Evolutionary conservation across 2,797 vertebrate species (phyloP).

Genomic region (Hypotaenidia okinawae): DNA sequence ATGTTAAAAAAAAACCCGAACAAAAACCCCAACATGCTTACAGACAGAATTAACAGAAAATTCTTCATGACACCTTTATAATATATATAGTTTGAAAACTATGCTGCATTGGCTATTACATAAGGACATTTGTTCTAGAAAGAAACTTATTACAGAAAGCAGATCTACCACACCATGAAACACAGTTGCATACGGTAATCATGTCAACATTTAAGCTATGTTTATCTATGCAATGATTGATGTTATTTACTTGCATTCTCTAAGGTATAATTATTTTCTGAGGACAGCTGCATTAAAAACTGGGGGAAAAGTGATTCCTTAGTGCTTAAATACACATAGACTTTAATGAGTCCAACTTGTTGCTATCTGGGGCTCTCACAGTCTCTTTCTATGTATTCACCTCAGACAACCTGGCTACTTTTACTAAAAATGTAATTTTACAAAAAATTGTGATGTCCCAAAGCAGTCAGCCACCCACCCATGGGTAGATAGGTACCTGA

Average conservation of each 20-base stretch:
- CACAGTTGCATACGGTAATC: neutral
- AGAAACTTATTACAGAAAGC: neutral
- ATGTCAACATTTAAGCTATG: neutral
- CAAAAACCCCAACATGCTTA: neutral
- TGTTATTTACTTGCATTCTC: neutral
- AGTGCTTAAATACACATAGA: neutral
- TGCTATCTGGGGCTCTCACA: neutral
- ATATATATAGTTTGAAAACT: neutral
- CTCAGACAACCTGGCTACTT: neutral
- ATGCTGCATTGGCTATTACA: neutral
- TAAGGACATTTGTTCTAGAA: neutral
- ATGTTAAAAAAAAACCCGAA: neutral
- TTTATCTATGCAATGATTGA: neutral
- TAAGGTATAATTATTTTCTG: neutral
- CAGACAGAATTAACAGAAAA: neutral
- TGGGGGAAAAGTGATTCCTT: neutral
- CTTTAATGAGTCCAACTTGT: neutral
- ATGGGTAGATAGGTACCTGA: neutral
- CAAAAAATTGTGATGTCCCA: neutral
- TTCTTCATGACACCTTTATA: neutral
- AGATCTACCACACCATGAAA: neutral
- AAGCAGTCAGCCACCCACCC: accelerated
- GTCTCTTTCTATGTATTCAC: neutral
- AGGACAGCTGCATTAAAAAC: neutral
- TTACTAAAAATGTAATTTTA: neutral